Evolutionary conservation across 2,797 vertebrate genomes (phyloP), one percentile per base, ranked within the genome.

Genomic region (Gobio occitaniae): DNA sequence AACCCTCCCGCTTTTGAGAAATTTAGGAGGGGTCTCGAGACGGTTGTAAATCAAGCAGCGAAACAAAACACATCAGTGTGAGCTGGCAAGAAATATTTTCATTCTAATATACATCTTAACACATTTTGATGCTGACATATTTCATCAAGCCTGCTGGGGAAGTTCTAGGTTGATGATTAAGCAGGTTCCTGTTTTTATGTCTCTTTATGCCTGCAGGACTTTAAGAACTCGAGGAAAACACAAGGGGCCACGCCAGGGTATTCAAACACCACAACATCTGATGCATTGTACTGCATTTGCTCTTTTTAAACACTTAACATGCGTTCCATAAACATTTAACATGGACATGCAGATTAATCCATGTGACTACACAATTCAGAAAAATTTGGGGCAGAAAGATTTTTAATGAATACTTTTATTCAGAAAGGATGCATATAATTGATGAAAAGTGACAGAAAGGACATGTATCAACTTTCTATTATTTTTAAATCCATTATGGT

Each of bases 111-210:
- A 21, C 8, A 8, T 63, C 38, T 44, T 12, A n/a, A 32, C 52
- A 78, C 17, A 10, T 56, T 78, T 54, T 59, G 61, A 56, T 16
- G 16, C 44, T 3, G 13, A 25, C 41, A 75, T 77, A 54, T 77
- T 78, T 21, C n/a, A 56, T 59, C 25, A 78, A 59, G 75, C 19
- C 75, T 70, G 47, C 21, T 52, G 9, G 50, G 52, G 17, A 38
- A 44, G 65, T 71, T 79, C 10, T 66, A 80, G 63, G 52, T 83
- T 19, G 86, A 84, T 85, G 47, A 87, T 85, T 88, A 88, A 85
- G 85, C 79, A 56, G n/a, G 78, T 50, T 82, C 52, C 44, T 71
- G 71, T 78, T 78, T 81, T 79, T 56, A 66, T 66, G 63, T 56
- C 15, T 38, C 71, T 69, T 47, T 11, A 61, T 29, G 56, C 38